Base-by-base conservation (phyloP, 2,888 invertebrate species). In the Gandaritis pyraliata region DNA sequence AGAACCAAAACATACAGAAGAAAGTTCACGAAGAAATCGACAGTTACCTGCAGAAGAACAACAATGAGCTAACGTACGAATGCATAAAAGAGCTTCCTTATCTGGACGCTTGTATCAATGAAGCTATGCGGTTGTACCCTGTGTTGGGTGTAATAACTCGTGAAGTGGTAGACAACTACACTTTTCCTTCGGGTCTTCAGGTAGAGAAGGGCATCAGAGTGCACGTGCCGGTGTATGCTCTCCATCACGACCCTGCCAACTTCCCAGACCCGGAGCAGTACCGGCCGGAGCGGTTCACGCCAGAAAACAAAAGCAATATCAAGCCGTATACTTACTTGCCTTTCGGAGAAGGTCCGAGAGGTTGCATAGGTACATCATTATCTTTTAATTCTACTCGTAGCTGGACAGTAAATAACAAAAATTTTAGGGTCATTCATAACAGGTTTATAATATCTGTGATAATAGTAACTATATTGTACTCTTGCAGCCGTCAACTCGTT, bases 301-400 rank as follows among this genome's bases (percentile, higher is more conserved):
- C 72, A 0, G 82, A 80, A 1, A 73, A 81, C 16, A 87, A 74
- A 50, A 58, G 66, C 0, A 74, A 79, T 12, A 75, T 88, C 2
- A 80, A 65, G 16, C 85, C 83, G 0, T 87, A 80, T 51, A 85
- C 83, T 0, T 89, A 83, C 61, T 66, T 87, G 50, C 87, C 89
- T 0, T 90, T 88, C 60, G 89, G 90, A 12, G 88, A 86, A 61
- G 88, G 89, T 1, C 86, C 81, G 0, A 78, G 88, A 61, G 72
- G 80, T 45, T 90, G 90, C 62, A 78, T 90, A 12, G 90, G 90
- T 89, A 73, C 75, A 80, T 57, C 45, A 46, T n/a, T 2, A 6
- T 39, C n/a, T n/a, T n/a, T n/a, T n/a, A n/a, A n/a, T n/a, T n/a
- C 23, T 23, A 23, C 23, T 23, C 23, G 6, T 3, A 23, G 23